Conservation (phyloP, 2,888 invertebrate species). For the Perithous albicinctus region DNA sequence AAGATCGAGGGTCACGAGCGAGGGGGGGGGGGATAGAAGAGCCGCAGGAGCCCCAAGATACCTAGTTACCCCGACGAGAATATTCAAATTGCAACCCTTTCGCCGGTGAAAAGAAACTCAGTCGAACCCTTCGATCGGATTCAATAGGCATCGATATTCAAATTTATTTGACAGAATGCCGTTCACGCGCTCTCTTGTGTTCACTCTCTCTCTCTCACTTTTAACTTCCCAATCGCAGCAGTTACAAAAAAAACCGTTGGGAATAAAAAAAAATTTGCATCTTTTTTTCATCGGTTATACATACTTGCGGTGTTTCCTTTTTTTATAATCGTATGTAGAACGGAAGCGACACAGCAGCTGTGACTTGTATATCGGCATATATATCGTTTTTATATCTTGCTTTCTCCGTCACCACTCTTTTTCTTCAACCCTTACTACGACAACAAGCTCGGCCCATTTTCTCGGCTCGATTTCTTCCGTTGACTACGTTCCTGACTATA, state of each 20-base stretch:
- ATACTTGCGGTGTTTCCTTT: slow-evolving; percentile 55
- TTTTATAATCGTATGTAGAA: slow-evolving; percentile 67
- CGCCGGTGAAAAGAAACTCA: slow-evolving; percentile 76
- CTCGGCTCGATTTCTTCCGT: slow-evolving; percentile 52
- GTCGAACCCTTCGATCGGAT: slow-evolving; percentile 83
- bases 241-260: slow-evolving; percentile 75
- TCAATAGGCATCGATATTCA: slow-evolving; percentile 85
- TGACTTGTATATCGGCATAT: slow-evolving; percentile 47
- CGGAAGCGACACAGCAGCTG: slow-evolving; percentile 69
- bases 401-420: slow-evolving; percentile 56
- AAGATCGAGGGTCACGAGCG: slow-evolving; percentile 56
- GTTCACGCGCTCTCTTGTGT: slow-evolving; percentile 58
- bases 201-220: slow-evolving; percentile 67
- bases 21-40: slow-evolving; percentile 50
- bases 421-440: slow-evolving; percentile 41
- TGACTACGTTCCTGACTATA: background rate
- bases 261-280: slow-evolving; percentile 70
- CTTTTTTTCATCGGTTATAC: slow-evolving; percentile 63
- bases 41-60: slow-evolving; percentile 77
- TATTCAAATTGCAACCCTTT: slow-evolving; percentile 85
- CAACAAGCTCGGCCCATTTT: slow-evolving; percentile 51
- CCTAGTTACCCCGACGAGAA: slow-evolving; percentile 84
- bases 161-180: slow-evolving; percentile 83
- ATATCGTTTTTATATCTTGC: slow-evolving; percentile 32
- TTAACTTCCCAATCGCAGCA: slow-evolving; percentile 52